phyloP scores from a whole-genome alignment of 2,113 vertebrate species.

The Orthonyx spaldingii region DNA sequence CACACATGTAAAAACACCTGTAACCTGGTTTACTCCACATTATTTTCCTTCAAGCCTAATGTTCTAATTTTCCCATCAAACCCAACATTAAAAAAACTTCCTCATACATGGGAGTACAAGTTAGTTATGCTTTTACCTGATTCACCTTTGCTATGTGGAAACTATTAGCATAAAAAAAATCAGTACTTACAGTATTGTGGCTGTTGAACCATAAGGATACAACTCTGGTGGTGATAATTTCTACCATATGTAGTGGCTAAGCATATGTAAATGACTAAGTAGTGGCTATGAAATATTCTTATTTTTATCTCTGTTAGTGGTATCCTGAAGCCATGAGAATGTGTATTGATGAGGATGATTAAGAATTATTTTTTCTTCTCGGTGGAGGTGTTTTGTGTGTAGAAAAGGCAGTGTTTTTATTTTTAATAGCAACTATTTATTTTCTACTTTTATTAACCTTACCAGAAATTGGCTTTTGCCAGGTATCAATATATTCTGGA shows the following conservation, averaged over 20 bases:
- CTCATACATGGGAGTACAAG: not conserved
- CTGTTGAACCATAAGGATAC: not conserved
- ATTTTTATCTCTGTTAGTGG: not conserved
- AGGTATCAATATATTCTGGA: constrained; percentile 10
- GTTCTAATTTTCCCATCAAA: not conserved
- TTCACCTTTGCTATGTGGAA: not conserved
- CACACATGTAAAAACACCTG: not conserved
- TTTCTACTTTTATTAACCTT: not conserved
- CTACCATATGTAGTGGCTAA: not conserved
- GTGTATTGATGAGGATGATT: not conserved
- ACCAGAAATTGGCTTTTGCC: constrained; percentile 64
- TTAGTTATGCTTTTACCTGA: not conserved
- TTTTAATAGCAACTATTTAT: not conserved
- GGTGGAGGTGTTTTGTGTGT: not conserved
- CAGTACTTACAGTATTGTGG: not conserved
- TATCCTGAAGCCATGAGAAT: not conserved
- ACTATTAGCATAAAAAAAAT: not conserved
- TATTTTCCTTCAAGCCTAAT: not conserved
- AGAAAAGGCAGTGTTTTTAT: not conserved
- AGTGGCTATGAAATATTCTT: not conserved
- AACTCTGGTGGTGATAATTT: not conserved
- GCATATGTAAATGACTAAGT: not conserved
- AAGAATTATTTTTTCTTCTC: not conserved
- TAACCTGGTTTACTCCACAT: not conserved
- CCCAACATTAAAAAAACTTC: not conserved